Conservation (phyloP, 2,888 invertebrate species). For the Zhengitettix transpicula region DNA sequence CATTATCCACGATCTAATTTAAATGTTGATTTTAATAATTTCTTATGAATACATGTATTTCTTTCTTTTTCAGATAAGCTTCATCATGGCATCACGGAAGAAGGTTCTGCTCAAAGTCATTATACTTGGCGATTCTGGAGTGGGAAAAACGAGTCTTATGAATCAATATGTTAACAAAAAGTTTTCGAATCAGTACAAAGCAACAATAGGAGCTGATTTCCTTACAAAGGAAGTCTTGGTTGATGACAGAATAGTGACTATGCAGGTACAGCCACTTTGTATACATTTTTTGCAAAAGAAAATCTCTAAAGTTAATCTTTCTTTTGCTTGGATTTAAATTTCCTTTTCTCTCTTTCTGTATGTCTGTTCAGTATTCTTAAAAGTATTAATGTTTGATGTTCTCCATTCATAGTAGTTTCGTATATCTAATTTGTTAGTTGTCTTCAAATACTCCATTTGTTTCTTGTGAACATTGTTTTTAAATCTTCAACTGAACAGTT, state of each 20-base stretch:
- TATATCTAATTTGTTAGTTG: too few species aligned
- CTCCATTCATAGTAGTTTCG: too few species aligned
- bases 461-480: too few species aligned
- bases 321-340: too few species aligned
- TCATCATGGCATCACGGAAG: constrained; percentile 74
- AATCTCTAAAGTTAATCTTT: too few species aligned
- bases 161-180: constrained; percentile 99
- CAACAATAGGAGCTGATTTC: constrained; percentile 99
- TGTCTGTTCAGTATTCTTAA: too few species aligned
- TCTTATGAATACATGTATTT: not conserved
- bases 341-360: too few species aligned
- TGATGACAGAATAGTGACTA: constrained; percentile 96
- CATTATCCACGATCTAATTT: not conserved
- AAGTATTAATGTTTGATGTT: too few species aligned
- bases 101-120: constrained; percentile 95
- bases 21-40: not conserved
- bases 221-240: constrained; percentile 97
- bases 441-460: too few species aligned
- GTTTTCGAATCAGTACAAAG: constrained; percentile 99
- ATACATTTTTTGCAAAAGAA: too few species aligned
- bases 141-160: constrained; percentile 99
- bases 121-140: constrained; percentile 94
- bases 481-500: too few species aligned
- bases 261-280: constrained; percentile 48
- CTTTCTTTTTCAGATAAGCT: constrained; percentile 16